Percentiles rank a stretch among this genome's conserved stretches.
These are phyloP conservation scores for Eudyptes chrysolophus DNA, from an alignment of 2,113 vertebrate genomes.

Conservation along the genomic window DNA sequence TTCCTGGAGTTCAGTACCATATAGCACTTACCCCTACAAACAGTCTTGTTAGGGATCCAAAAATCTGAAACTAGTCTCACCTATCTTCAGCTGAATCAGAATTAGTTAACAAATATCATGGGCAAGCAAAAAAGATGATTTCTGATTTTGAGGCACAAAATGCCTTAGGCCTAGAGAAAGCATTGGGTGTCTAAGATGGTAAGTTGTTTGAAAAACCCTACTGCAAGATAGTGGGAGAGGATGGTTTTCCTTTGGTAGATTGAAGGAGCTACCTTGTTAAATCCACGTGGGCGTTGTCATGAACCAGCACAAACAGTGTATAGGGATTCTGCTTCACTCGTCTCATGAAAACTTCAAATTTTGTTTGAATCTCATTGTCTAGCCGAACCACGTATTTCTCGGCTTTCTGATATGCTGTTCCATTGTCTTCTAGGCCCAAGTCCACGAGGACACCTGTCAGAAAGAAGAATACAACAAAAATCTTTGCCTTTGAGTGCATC, in stretches of 20 bases:
- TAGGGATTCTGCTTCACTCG: slow-evolving; percentile 96
- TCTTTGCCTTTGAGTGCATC: neutral
- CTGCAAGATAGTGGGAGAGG: neutral
- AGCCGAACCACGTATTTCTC: slow-evolving; percentile 94
- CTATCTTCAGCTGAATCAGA: neutral
- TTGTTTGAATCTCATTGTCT: slow-evolving; percentile 88
- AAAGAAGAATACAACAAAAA: neutral
- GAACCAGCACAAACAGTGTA: slow-evolving; percentile 95
- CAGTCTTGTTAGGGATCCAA: neutral
- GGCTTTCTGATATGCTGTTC: slow-evolving; percentile 82
- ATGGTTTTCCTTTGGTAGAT: neutral
- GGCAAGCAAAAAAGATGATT: neutral
- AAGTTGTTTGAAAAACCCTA: neutral
- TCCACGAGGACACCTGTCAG: slow-evolving; percentile 91
- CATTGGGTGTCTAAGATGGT: fast-evolving
- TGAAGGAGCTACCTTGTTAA: slow-evolving; percentile 87
- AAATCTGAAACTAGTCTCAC: neutral
- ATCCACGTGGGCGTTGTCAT: slow-evolving; percentile 95
- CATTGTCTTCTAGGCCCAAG: slow-evolving; percentile 89
- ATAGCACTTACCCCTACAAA: neutral
- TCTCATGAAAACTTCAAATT: slow-evolving; percentile 95
- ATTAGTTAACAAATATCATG: neutral
- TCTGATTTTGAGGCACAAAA: neutral
- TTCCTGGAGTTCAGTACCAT: neutral
- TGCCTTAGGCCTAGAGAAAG: neutral